A percentile compares a stretch with the other conserved stretches of the same genome.
Evolutionary conservation across 2,113 vertebrate genomes (phyloP).

Genomic region (Charadrius vociferus): DNA sequence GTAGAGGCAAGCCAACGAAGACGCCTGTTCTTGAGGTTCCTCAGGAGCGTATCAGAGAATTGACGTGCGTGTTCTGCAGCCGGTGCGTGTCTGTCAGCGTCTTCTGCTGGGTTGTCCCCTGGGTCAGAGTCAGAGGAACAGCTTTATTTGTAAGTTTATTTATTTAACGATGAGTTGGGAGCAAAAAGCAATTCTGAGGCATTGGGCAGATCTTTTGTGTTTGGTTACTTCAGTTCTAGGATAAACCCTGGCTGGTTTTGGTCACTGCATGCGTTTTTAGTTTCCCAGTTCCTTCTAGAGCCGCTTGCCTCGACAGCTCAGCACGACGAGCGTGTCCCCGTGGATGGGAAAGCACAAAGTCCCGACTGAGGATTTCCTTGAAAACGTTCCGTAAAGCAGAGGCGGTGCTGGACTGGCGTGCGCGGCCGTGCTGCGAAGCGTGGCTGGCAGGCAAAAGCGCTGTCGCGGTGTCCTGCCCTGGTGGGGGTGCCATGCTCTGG

Average conservation of each 20-base stretch:
- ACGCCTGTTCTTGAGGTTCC: not conserved
- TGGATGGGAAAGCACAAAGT: not conserved
- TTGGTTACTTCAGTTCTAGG: not conserved
- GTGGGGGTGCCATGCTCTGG: not conserved
- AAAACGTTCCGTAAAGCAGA: not conserved
- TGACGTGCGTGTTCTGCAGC: rapidly evolving
- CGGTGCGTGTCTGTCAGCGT: too few relatives aligned
- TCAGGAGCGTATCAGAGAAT: not conserved
- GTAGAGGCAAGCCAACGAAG: not conserved
- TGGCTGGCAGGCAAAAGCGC: too few relatives aligned
- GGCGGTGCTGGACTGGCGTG: not conserved
- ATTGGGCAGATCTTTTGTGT: not conserved
- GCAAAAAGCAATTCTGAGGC: not conserved
- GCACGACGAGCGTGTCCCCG: rapidly evolving
- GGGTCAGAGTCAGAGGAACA: not conserved
- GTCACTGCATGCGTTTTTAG: not conserved
- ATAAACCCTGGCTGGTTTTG: not conserved
- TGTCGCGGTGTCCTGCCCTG: rapidly evolving
- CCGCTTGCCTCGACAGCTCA: not conserved
- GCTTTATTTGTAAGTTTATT: not conserved
- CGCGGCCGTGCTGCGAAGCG: rapidly evolving
- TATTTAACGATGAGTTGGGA: not conserved
- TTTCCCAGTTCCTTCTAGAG: not conserved
- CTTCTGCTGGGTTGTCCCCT: not conserved
- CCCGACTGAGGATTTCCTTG: not conserved